These are phyloP conservation scores for Porphyrio hochstetteri DNA, from an alignment of 2,113 vertebrate species.

Conservation along the genomic window DNA sequence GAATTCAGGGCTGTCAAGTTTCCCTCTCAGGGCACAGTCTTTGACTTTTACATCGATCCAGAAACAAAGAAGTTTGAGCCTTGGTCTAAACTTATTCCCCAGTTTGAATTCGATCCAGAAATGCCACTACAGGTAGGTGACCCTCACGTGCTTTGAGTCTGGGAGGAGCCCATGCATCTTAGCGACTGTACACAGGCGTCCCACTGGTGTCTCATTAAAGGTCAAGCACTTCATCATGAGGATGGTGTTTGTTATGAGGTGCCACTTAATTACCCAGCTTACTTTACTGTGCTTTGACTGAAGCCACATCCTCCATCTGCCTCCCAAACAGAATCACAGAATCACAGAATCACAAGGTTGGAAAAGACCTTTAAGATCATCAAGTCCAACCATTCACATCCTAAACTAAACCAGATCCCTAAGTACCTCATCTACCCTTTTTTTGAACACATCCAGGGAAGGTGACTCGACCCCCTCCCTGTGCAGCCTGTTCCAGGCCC, in stretches of 20 bases:
- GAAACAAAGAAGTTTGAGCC: slow-evolving; percentile 93
- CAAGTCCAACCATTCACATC: too few species aligned
- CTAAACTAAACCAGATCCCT: too few species aligned
- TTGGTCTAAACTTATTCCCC: slow-evolving; percentile 92
- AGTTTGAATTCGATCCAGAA: slow-evolving; percentile 88
- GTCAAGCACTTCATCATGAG: not conserved
- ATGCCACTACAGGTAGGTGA: slow-evolving; percentile 87
- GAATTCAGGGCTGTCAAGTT: slow-evolving; percentile 98
- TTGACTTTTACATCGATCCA: slow-evolving; percentile 93
- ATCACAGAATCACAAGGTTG: too few species aligned
- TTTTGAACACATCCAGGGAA: too few species aligned
- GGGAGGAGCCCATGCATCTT: not conserved
- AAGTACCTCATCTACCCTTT: too few species aligned
- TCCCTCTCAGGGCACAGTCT: slow-evolving; percentile 92
- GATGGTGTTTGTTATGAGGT: not conserved
- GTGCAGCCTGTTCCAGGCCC: too few species aligned
- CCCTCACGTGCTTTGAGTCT: not conserved
- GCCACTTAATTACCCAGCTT: not conserved
- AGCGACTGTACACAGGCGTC: fast-evolving
- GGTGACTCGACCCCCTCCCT: too few species aligned
- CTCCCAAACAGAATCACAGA: too few species aligned
- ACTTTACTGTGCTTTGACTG: not conserved
- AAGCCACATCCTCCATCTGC: not conserved
- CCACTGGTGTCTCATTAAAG: not conserved
- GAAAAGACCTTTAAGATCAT: too few species aligned